Evolutionary conservation across 2,797 vertebrate species (phyloP).

Genomic region (Fundulus diaphanus): DNA sequence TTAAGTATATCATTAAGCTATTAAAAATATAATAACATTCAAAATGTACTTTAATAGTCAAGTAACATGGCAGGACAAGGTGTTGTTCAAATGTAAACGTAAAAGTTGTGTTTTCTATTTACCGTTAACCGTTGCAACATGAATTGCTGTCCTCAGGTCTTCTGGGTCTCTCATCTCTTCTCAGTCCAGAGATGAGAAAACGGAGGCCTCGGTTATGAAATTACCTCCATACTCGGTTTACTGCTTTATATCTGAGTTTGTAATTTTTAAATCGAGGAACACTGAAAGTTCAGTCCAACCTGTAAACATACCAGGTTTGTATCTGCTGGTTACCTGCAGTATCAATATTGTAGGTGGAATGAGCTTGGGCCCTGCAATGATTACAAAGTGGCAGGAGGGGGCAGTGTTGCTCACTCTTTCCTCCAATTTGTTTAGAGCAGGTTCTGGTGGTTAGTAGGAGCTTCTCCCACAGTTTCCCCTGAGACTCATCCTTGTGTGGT

Average conservation of each 20-base stretch:
- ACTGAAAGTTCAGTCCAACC: neutral
- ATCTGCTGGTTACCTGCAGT: too few species aligned
- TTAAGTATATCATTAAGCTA: too few species aligned
- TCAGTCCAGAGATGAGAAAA: neutral
- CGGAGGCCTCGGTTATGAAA: too few species aligned
- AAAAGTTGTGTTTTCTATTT: neutral
- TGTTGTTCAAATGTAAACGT: neutral
- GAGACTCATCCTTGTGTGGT: slow-evolving; percentile 8
- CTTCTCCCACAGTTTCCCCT: slow-evolving; percentile 21
- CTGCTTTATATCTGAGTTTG: neutral
- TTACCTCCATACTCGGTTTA: too few species aligned
- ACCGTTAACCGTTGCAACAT: neutral
- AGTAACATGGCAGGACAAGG: too few species aligned
- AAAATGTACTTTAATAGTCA: too few species aligned
- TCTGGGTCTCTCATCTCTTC: too few species aligned
- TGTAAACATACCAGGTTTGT: neutral
- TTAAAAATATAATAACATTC: too few species aligned
- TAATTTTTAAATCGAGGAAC: too few species aligned
- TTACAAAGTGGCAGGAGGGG: slow-evolving; percentile 40
- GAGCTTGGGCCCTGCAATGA: slow-evolving; percentile 8
- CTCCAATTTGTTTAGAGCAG: neutral
- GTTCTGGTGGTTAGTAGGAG: neutral
- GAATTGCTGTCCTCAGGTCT: neutral
- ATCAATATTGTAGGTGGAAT: too few species aligned
- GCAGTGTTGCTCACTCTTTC: slow-evolving; percentile 38